Base-by-base conservation (phyloP, 1,140 invertebrate genomes). In the Chrysoperla carnea region DNA sequence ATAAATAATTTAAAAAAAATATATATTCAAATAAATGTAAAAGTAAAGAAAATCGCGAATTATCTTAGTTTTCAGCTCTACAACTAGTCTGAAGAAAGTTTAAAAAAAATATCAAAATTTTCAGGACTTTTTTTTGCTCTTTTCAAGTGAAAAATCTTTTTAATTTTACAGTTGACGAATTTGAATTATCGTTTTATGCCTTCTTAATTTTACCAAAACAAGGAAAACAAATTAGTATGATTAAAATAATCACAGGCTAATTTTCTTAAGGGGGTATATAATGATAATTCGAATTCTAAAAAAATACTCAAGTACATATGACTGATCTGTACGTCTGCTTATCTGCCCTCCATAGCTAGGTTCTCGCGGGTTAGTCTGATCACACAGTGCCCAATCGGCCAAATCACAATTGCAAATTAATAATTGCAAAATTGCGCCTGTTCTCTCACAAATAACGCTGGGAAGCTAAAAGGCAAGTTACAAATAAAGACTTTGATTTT, bases 341-440 rank as follows among this genome's bases (percentile, higher is more conserved):
- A 12, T 41, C 29, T 41, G 40, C 40, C 40, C 40, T 41, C 29
- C 40, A 15, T 41, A 41, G 40, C 40, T 41, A 41, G 29, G 40
- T 28, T 41, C 40, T 41, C 40, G 40, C 28, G 40, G 40, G 11
- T 33, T 41, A 31, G 9, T 31, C 12, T 41, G 40, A 29, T 41
- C 40, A 41, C 8, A 12, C 27, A 33, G 31, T 33, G 31, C 31
- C 31, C 31, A 33, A 33, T 33, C 31, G 31, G 31, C 31, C 31
- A 33, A 33, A 33, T 33, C 31, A 33, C 2, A 33, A 9, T 33
- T 33, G 31, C 31, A 33, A 33, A 33, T 11, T 33, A 33, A 33
- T 23, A 33, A 33, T 33, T 33, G 31, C 31, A 33, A 33, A 33
- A 11, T 11, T 33, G 8, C 31, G 31, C n/a, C 31, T 33, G 31